Evolutionary conservation across 2,113 vertebrate genomes (phyloP).

Genomic region (Pedionomus torquatus): DNA sequence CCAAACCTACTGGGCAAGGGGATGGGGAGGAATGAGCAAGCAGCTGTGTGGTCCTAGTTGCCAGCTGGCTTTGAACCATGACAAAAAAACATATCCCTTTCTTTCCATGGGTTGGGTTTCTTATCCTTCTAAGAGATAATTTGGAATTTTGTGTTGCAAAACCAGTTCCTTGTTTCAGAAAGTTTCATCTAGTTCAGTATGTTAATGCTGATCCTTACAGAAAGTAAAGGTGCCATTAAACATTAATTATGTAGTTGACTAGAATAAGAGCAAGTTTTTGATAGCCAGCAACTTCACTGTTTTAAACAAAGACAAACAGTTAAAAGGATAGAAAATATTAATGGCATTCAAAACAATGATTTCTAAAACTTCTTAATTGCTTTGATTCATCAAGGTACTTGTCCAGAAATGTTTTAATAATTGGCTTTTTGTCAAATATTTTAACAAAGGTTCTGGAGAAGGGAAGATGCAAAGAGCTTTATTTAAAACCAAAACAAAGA

Average conservation of each 20-base stretch:
- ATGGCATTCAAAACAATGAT: not conserved
- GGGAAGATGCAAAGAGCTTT: not conserved
- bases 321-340: not conserved
- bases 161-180: not conserved
- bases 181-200: not conserved
- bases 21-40: not conserved
- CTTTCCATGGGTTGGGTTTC: not conserved
- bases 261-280: not conserved
- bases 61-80: not conserved
- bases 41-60: not conserved
- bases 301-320: not conserved
- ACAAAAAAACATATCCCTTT: not conserved
- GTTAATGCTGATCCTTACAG: not conserved
- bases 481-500: not conserved
- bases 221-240: not conserved
- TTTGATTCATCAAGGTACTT: not conserved
- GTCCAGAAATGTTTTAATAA: not conserved
- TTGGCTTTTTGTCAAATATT: not conserved
- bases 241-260: constrained; percentile 1
- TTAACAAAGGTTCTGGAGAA: not conserved
- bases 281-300: not conserved
- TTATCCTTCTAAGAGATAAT: not conserved
- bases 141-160: not conserved
- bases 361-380: not conserved
- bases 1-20: not conserved